Evolutionary conservation across 2,113 vertebrate species (phyloP), one percentile per base, ranked within the genome.

Genomic region (Buteo buteo): DNA sequence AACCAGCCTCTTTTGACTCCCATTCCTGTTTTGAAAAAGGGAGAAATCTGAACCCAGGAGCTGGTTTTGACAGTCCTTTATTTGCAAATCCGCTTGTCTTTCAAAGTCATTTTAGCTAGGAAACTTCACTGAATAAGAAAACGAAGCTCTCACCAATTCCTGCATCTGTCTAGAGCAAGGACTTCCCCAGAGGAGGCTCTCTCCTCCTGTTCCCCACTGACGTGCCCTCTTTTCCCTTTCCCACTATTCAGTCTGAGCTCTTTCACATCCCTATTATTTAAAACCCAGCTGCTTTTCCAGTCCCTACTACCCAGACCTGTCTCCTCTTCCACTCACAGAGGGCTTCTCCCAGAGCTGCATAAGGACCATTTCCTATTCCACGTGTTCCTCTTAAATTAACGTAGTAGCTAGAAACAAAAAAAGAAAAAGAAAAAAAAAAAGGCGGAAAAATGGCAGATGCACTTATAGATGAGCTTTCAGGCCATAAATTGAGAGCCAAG

Each of bases 11-110:
- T 13, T 59, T 13, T 0, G 2, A 38, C 74, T 88, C 78, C 87
- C 47, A 3, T 45, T 64, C 82, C 62, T 11, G 3, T 9, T 74
- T 11, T 5, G 2, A 18, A 59, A 79, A 44, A 20, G 9, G 31
- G 16, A 34, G 29, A 80, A 72, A 90, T 25, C 85, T 82, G 36
- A 85, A 45, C 73, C 3, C 3, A 77, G 31, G 74, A 90, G 76
- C 82, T 70, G 71, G 7, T 34, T 82, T 80, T 90, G 84, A 93
- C 89, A 82, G 82, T 29, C 25, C 42, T 82, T 77, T 90, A 90
- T 93, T 94, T 85, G 79, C 78, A 94, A 96, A 90, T 50, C 59
- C 61, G n/a, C 45, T 44, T 32, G 38, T 74, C 86, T 95, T 97
- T 83, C 87, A 70, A 36, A 92, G 70, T 22, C 52, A 2, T 96